Evolutionary conservation across 2,888 invertebrate genomes (phyloP).

Genomic region (Eupsilia transversa): DNA sequence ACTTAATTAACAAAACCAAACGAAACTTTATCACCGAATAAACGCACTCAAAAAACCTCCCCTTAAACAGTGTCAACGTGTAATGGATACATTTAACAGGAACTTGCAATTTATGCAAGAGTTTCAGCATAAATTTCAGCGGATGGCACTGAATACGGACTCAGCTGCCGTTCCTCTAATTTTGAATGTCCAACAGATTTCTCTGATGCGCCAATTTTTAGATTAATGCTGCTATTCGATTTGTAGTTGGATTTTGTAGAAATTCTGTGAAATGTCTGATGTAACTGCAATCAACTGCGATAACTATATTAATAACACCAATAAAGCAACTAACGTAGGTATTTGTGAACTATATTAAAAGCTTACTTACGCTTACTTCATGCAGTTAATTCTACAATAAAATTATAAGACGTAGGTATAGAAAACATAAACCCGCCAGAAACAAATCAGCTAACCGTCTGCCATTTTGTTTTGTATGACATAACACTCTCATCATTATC

Average conservation of each 20-base stretch:
- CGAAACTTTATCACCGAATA: neutral
- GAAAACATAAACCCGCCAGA: neutral
- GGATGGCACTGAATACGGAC: constrained; percentile 73
- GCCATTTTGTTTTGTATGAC: neutral
- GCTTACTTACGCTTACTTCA: neutral
- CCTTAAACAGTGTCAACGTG: constrained; percentile 82
- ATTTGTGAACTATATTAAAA: neutral
- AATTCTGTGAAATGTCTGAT: neutral
- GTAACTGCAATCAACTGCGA: neutral
- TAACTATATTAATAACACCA: neutral
- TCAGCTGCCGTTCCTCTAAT: constrained; percentile 66
- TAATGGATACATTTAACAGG: constrained; percentile 87
- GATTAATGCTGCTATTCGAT: constrained; percentile 35
- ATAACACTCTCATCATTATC: no score
- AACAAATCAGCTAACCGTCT: neutral
- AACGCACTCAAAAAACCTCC: constrained; percentile 58
- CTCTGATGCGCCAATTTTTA: constrained; percentile 53
- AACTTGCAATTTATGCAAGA: constrained; percentile 85
- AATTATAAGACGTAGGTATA: neutral
- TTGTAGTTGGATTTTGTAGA: neutral
- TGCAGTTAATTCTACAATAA: neutral
- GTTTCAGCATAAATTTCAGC: constrained; percentile 81
- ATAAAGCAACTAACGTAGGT: neutral
- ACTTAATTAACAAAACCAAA: neutral
- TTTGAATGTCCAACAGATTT: constrained; percentile 74